Base-by-base conservation (phyloP, 2,797 vertebrate genomes). In the Acipenser ruthenus region DNA sequence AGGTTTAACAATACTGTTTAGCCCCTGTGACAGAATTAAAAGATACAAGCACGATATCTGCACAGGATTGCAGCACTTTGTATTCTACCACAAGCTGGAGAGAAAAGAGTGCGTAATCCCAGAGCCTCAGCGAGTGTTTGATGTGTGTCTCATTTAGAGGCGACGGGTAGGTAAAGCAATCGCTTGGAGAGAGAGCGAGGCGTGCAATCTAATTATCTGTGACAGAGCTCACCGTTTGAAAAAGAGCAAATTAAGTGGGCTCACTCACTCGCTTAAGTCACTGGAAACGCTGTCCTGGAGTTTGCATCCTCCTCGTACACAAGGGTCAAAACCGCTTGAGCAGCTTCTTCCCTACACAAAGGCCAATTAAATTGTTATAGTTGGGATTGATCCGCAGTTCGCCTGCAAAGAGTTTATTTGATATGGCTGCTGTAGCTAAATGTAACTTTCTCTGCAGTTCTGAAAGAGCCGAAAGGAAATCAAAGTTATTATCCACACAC, bases 131-230 rank as follows among this genome's bases (percentile, higher is more conserved):
- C 6, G 55, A 10, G 9, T 58, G 12, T 10, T n/a, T 58, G 55
- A n/a, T 11, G 55, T 58, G 55, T 58, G 12, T 11, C 11, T 58
- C 12, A 5, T 11, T 10, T n/a, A n/a, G 55, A 12, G 13, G 13
- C 55, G 6, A 13, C 12, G 6, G 55, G 55, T 12, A 58, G 55
- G 55, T 58, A 58, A 58, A 6, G 12, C 55, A 11, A 12, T 58
- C 55, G 12, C 55, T 58, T 9, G 6, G 10, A 58, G 55, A 37
- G 13, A 11, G 12, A 3, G 13, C 8, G 10, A 11, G 18, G 15
- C 18, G 8, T 23, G 18, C 13, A 37, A 62, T 8, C 60, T 62
- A 12, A 62, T 62, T 62, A 62, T 62, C 60, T 62, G 60, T 62
- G 60, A 62, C 60, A 62, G 8, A 62, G 60, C 6, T 8, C 18